Conservation (phyloP, 92 coral and sea anemone genomes). For the Porites rus region DNA sequence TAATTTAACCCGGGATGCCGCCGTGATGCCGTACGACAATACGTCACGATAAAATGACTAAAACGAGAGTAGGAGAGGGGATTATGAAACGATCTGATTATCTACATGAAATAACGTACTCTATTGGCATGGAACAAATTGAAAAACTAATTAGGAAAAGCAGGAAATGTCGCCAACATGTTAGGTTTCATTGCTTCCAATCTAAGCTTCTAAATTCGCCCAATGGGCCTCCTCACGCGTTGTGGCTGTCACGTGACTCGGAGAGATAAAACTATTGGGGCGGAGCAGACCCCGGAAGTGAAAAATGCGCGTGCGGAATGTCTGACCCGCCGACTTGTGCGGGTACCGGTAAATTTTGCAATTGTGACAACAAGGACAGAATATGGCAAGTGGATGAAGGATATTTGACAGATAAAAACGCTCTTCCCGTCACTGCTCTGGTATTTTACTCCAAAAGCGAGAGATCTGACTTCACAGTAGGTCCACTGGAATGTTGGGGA, state of each 20-base stretch:
- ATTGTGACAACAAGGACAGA: conserved; percentile 85
- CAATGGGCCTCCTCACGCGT: conserved; percentile 74
- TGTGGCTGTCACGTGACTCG: conserved; percentile 81
- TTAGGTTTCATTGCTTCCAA: conserved; percentile 84
- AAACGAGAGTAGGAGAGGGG: conserved; percentile 52
- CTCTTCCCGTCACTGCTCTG: conserved; percentile 80
- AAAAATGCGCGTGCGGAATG: conserved; percentile 87
- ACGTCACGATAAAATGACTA: conserved; percentile 61
- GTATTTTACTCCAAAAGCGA: conserved; percentile 68
- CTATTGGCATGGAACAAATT: conserved; percentile 50
- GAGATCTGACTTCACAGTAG: conserved; percentile 70
- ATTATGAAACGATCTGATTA: conserved; percentile 18
- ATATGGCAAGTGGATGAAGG: conserved; percentile 87
- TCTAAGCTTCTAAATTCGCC: conserved; percentile 77
- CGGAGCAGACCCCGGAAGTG: conserved; percentile 75
- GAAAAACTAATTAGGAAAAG: conserved; percentile 65
- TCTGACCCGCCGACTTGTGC: conserved; percentile 64
- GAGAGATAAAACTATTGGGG: conserved; percentile 87
- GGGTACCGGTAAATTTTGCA: conserved; percentile 79
- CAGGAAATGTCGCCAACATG: conserved; percentile 82
- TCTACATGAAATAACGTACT: conserved; percentile 54
- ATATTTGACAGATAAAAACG: conserved; percentile 66
- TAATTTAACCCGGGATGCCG: conserved; percentile 53
- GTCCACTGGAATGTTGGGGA: conserved; percentile 97
- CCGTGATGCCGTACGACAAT: too few species aligned